phyloP scores from a whole-genome alignment of 2,113 vertebrate species.

The Carassius auratus region DNA sequence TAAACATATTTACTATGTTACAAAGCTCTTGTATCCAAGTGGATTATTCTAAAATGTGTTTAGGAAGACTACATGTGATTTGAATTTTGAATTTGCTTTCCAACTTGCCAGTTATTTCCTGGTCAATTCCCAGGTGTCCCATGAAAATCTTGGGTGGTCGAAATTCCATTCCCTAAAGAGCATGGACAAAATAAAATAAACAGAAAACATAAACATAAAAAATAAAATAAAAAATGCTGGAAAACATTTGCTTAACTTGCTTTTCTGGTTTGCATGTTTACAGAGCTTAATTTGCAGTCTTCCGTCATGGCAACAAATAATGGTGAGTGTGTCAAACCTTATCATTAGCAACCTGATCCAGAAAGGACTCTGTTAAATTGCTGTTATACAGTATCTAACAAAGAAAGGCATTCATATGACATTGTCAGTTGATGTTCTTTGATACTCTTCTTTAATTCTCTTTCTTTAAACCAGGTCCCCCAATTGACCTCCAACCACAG shows the following conservation, averaged over 20 bases:
- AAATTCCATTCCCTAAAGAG: background rate
- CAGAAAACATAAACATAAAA: no score
- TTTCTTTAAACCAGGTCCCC: background rate
- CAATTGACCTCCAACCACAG: slow-evolving; percentile 38
- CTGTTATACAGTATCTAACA: background rate
- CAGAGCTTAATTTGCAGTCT: background rate
- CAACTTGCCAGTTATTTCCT: background rate
- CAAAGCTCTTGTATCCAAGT: background rate
- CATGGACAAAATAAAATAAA: background rate
- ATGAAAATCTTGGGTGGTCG: background rate
- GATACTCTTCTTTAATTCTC: background rate
- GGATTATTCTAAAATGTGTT: background rate
- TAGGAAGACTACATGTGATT: background rate
- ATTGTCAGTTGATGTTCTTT: background rate
- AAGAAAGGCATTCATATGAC: background rate
- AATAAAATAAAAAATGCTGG: background rate
- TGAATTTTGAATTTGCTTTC: background rate
- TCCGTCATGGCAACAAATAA: background rate
- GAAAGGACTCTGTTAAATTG: background rate
- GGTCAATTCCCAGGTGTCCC: background rate
- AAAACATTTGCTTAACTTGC: background rate
- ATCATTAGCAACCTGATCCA: slow-evolving; percentile 13
- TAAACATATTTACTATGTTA: background rate
- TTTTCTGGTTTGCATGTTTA: slow-evolving; percentile 9
- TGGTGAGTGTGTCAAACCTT: slow-evolving; percentile 21